Evolutionary conservation across 1,140 invertebrate genomes (phyloP).

Genomic region (Microplitis mediator): DNA sequence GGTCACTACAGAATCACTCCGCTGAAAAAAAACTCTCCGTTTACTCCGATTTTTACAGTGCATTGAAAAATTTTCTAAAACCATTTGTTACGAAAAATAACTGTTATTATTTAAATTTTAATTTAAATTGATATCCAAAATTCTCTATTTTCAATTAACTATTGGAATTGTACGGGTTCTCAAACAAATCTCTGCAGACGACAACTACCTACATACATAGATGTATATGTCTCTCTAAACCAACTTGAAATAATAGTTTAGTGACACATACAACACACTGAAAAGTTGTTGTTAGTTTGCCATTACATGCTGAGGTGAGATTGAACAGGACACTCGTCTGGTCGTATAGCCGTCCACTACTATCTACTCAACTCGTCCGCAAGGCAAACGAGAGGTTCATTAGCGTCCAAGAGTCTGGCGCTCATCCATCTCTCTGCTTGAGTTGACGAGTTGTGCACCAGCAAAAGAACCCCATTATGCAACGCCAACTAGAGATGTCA

Average conservation of each 20-base stretch:
- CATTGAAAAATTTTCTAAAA: too few relatives aligned
- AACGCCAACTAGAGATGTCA: slow-evolving; percentile 7
- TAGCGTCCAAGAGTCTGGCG: slow-evolving; percentile 33
- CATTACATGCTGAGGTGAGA: slow-evolving; percentile 33
- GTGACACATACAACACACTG: not conserved
- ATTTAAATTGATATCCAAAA: too few relatives aligned
- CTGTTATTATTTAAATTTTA: too few relatives aligned
- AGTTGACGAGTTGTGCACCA: slow-evolving; percentile 1
- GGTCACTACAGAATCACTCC: too few relatives aligned
- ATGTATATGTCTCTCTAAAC: not conserved
- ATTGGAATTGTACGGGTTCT: too few relatives aligned
- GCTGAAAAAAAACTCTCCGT: too few relatives aligned
- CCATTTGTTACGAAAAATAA: too few relatives aligned
- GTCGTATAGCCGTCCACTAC: too few relatives aligned
- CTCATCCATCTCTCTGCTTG: slow-evolving; percentile 32
- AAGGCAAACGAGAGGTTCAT: slow-evolving; percentile 45
- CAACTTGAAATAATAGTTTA: slow-evolving; percentile 14
- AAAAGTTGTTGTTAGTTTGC: slow-evolving; percentile 33
- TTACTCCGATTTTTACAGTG: too few relatives aligned
- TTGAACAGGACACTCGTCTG: slow-evolving; percentile 38
- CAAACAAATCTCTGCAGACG: too few relatives aligned
- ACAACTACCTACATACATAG: too few relatives aligned
- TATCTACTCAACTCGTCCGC: slow-evolving; percentile 24
- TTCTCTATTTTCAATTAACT: too few relatives aligned
- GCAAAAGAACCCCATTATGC: not conserved